These are phyloP conservation scores for Patiria miniata DNA, from an alignment of 35 echinoderm and acorn worm genomes.

Conservation along the genomic window DNA sequence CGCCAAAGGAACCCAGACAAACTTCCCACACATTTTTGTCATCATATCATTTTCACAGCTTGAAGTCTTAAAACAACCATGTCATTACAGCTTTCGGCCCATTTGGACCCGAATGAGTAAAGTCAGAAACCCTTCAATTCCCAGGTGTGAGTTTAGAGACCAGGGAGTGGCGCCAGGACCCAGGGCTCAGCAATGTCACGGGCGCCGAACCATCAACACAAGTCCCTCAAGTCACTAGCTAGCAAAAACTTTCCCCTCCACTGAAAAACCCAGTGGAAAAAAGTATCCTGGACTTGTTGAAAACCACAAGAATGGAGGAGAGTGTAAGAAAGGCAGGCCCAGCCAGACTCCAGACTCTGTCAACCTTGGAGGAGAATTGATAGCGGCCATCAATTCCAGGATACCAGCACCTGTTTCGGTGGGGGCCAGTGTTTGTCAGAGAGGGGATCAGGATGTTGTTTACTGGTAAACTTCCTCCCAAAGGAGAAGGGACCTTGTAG, in stretches of 20 bases:
- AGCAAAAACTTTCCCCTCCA: neutral
- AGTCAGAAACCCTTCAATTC: conserved; percentile 1
- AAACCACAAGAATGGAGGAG: neutral
- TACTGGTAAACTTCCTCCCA: conserved; percentile 10
- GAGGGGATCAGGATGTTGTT: neutral
- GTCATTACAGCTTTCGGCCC: conserved; percentile 1
- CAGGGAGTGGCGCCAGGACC: neutral
- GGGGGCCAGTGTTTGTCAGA: neutral
- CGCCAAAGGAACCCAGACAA: too few species aligned
- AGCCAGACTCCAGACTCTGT: neutral
- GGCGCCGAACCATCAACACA: neutral
- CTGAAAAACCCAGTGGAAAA: neutral
- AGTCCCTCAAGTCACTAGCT: neutral
- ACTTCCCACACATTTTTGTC: conserved; percentile 15
- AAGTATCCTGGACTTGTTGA: neutral
- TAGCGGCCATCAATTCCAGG: conserved; percentile 9
- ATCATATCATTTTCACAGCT: conserved; percentile 15
- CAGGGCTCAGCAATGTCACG: neutral
- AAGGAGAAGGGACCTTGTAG: neutral
- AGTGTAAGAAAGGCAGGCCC: neutral
- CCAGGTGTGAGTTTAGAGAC: neutral
- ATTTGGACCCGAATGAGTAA: neutral
- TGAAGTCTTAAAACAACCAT: conserved; percentile 9
- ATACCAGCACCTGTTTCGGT: neutral
- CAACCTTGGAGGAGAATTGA: conserved; percentile 2